Conservation (phyloP, 2,888 invertebrate genomes). For the Norana najaformis region DNA sequence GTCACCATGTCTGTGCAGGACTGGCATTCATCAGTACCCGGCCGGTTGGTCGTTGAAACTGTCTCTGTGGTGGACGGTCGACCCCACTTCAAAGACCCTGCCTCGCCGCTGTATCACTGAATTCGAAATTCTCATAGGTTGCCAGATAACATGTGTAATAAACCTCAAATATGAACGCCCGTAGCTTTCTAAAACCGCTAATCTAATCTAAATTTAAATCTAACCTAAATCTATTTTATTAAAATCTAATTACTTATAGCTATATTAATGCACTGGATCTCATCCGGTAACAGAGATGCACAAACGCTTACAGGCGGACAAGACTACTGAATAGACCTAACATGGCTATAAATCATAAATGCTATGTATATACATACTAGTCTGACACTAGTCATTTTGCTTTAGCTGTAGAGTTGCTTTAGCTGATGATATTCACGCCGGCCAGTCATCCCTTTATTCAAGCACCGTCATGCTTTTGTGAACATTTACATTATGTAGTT, state of each 20-base stretch:
- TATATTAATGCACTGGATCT: too few relatives aligned
- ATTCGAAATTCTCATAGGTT: neutral
- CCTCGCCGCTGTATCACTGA: neutral
- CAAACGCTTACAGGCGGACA: neutral
- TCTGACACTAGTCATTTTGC: too few relatives aligned
- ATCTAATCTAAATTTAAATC: neutral
- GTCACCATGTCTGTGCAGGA: too few relatives aligned
- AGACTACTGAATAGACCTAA: neutral
- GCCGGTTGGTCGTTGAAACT: too few relatives aligned
- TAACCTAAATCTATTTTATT: neutral
- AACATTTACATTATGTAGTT: too few relatives aligned
- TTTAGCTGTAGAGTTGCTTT: too few relatives aligned
- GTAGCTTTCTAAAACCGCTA: neutral
- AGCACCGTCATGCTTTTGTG: too few relatives aligned
- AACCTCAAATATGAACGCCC: neutral
- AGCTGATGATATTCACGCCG: too few relatives aligned
- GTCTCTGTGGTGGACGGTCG: neutral
- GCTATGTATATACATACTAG: too few relatives aligned
- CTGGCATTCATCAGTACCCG: too few relatives aligned
- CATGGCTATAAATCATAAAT: too few relatives aligned
- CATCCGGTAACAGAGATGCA: neutral
- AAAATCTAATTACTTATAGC: neutral
- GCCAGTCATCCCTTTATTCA: too few relatives aligned
- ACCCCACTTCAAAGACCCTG: neutral
- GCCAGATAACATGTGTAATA: neutral